Evolutionary conservation across 2,888 invertebrate genomes (phyloP).

Genomic region (Thymelicus acteon): DNA sequence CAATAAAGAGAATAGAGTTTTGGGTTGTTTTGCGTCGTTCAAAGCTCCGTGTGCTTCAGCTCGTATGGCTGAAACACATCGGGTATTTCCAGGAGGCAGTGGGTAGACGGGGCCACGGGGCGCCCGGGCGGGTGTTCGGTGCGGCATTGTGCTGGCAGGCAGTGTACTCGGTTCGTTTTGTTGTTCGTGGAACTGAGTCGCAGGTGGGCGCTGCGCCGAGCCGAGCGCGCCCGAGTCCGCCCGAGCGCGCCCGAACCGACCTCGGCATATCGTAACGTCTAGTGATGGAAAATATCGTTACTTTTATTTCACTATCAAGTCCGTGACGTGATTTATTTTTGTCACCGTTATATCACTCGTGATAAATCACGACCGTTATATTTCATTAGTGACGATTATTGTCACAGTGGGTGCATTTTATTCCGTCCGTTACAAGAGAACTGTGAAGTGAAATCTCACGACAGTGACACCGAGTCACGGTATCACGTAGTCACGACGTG

Average conservation of each 20-base stretch:
- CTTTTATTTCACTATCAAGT: too few relatives aligned
- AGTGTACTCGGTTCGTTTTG: slow-evolving; percentile 66
- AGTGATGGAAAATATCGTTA: too few relatives aligned
- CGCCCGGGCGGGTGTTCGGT: slow-evolving; percentile 49
- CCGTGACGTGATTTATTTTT: too few relatives aligned
- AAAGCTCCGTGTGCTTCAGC: slow-evolving; percentile 33
- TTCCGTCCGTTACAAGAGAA: too few relatives aligned
- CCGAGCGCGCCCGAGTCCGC: slow-evolving; percentile 55
- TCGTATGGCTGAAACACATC: slow-evolving; percentile 38
- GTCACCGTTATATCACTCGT: too few relatives aligned
- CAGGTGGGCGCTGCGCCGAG: slow-evolving; percentile 72
- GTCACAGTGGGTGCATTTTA: too few relatives aligned
- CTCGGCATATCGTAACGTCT: slow-evolving; percentile 14
- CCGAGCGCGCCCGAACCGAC: slow-evolving; percentile 53
- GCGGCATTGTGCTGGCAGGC: slow-evolving; percentile 56
- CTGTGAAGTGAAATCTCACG: too few relatives aligned
- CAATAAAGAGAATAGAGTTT: slow-evolving; percentile 27
- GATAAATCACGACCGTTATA: too few relatives aligned
- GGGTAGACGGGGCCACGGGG: slow-evolving; percentile 26
- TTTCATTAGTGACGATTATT: too few relatives aligned
- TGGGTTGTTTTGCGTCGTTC: slow-evolving; percentile 34
- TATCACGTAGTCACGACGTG: too few relatives aligned
- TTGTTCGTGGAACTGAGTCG: slow-evolving; percentile 76
- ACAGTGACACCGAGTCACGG: too few relatives aligned
- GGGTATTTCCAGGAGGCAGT: slow-evolving; percentile 58